phyloP scores from a whole-genome alignment of 2,797 vertebrate species.

The Molossus alvarezi region DNA sequence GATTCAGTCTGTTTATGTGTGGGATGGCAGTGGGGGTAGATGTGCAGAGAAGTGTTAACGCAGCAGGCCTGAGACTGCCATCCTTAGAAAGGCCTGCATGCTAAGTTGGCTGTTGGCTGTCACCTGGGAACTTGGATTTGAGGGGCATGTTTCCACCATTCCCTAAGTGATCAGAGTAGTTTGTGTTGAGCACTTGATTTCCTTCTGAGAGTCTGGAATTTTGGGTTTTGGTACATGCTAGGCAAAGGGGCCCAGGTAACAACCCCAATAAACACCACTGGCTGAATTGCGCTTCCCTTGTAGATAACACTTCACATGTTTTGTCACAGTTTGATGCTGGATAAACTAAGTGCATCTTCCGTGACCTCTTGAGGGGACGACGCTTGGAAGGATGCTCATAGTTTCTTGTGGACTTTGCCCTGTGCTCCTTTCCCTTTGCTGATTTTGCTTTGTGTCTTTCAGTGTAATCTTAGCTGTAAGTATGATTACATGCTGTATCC shows the following conservation, averaged over 20 bases:
- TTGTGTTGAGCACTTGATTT: neutral
- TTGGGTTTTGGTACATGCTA: neutral
- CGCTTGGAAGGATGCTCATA: neutral
- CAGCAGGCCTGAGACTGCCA: neutral
- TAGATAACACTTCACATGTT: neutral
- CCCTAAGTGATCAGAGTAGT: neutral
- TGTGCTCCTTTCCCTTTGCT: neutral
- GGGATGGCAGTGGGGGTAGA: neutral
- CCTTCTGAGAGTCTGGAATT: neutral
- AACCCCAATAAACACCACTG: neutral
- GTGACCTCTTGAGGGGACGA: neutral
- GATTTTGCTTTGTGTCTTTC: neutral
- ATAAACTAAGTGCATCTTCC: neutral
- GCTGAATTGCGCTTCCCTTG: neutral
- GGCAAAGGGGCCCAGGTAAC: neutral
- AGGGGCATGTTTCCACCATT: conserved; percentile 6
- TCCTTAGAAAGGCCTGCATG: neutral
- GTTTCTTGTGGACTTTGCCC: neutral
- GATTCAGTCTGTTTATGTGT: neutral
- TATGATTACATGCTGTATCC: neutral
- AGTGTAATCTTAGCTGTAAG: neutral
- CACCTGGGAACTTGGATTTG: neutral
- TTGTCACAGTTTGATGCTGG: neutral
- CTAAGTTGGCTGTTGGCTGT: neutral
- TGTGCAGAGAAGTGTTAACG: neutral